Evolutionary conservation across 2,888 invertebrate species (phyloP), one percentile per base, ranked within the genome.

Genomic region (Drosophila greeni): DNA sequence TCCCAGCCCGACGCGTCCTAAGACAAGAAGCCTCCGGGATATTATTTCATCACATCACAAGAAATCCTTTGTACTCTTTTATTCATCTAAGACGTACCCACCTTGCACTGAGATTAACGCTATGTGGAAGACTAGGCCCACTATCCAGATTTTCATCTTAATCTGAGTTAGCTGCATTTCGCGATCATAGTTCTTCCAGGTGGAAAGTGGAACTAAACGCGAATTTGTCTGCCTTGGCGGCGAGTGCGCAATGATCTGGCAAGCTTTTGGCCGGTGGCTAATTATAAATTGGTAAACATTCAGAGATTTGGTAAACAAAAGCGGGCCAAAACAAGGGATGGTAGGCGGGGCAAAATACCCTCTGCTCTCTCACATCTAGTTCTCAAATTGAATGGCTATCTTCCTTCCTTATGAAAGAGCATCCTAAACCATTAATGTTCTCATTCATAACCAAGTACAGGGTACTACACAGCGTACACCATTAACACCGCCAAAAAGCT

Each of bases 1-100:
- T 6, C 92, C 93, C 68, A 92, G 91, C 14, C 87, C 87, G 7
- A 61, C 56, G 42, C 73, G 84, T 5, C 75, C 86, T 70, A 37
- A 14, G 14, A 26, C 20, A 6, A 33, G 7, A 7, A 9, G 8
- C n/a, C n/a, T 42, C 7, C n/a, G n/a, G 5, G 8, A 7, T 23
- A 5, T 24, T 23, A n/a, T 9, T 24, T 24, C 1, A 23, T 23
- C 14, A 8, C 14, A 23, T n/a, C 11, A 5, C 1, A n/a, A 9
- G 8, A 40, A 2, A n/a, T 23, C 5, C 23, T 1, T 14, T 23
- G n/a, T 2, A 8, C 14, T n/a, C n/a, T 9, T 7, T n/a, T 9
- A 16, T 26, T 43, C 12, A 12, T 18, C 9, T 5, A n/a, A 29
- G n/a, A n/a, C 29, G 12, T 11, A 51, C 42, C 31, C 45, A 79